Percentiles rank a stretch among this genome's conserved stretches.
Evolutionary conservation across 2,797 vertebrate species (phyloP).

Genomic region (Pseudotriccus pelzelni): DNA sequence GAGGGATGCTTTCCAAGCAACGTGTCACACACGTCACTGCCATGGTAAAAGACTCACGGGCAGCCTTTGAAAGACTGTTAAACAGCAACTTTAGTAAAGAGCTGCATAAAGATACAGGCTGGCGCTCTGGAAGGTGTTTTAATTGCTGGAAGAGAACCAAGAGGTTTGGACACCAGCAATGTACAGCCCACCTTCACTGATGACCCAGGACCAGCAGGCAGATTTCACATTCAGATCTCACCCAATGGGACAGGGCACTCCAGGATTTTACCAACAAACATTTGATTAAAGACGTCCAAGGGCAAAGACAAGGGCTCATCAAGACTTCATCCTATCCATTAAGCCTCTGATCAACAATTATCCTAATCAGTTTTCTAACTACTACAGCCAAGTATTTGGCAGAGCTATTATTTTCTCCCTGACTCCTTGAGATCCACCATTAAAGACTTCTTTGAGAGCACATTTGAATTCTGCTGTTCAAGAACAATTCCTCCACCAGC

Average conservation of each 20-base stretch:
- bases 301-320: background rate
- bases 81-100: background rate
- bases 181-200: background rate
- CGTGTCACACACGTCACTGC: background rate
- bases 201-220: background rate
- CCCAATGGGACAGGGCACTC: background rate
- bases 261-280: background rate
- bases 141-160: background rate
- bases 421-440: background rate
- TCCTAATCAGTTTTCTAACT: background rate
- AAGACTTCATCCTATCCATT: background rate
- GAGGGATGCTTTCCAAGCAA: background rate
- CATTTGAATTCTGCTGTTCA: background rate
- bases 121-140: background rate
- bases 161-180: background rate
- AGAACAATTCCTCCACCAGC: background rate
- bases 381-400: background rate
- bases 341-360: background rate
- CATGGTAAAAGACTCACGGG: background rate
- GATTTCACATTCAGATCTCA: background rate
- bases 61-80: background rate
- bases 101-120: background rate
- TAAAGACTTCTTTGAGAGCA: background rate
- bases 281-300: background rate
- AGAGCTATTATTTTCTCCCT: background rate